phyloP scores from a whole-genome alignment of 2,797 vertebrate species.

The Malacoraja senta region DNA sequence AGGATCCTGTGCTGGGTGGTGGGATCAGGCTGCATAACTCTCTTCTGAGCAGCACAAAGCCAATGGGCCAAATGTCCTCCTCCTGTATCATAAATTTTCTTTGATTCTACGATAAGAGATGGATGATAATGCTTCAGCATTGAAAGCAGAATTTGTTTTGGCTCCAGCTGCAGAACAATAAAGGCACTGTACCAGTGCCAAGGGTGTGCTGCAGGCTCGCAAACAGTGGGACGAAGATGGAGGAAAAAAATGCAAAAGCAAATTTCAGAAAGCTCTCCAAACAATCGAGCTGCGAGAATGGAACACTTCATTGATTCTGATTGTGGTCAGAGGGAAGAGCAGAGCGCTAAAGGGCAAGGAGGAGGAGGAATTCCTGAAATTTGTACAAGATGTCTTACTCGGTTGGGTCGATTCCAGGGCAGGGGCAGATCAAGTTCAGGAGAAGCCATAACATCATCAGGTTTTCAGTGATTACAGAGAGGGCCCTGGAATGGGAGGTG shows the following conservation, averaged over 20 bases:
- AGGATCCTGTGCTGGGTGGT: too few species aligned
- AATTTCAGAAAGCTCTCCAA: not conserved
- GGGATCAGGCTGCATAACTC: too few species aligned
- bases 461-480: too few species aligned
- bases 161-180: not conserved
- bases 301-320: not conserved
- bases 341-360: not conserved
- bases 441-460: not conserved
- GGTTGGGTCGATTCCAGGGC: too few species aligned
- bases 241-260: not conserved
- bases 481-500: too few species aligned
- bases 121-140: not conserved
- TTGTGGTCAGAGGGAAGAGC: not conserved
- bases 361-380: not conserved
- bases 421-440: not conserved
- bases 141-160: slow-evolving; percentile 1
- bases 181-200: not conserved
- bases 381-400: too few species aligned
- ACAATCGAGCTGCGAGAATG: not conserved
- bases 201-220: not conserved
- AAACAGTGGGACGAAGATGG: not conserved
- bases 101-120: too few species aligned
- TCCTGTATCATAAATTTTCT: too few species aligned
- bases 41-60: too few species aligned
- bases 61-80: too few species aligned